Evolutionary conservation across 2,113 vertebrate genomes (phyloP).

Genomic region (Tretioscincus oriximinensis): DNA sequence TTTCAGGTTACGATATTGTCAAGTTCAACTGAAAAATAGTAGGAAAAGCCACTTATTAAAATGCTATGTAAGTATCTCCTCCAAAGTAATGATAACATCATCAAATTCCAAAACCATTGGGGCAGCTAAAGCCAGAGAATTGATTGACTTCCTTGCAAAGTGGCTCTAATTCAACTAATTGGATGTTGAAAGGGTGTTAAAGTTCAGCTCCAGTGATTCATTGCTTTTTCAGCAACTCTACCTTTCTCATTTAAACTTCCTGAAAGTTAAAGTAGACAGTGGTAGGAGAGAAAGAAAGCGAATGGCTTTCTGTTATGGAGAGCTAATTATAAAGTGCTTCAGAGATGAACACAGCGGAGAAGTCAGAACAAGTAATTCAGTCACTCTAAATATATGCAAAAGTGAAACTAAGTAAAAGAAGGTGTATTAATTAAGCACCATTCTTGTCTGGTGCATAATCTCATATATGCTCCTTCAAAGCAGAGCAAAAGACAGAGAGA

Average conservation of each 20-base stretch:
- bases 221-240: conserved; percentile 62
- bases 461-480: not conserved
- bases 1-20: conserved; percentile 52
- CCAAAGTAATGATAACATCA: conserved; percentile 76
- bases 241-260: conserved; percentile 67
- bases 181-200: conserved; percentile 73
- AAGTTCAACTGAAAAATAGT: conserved; percentile 46
- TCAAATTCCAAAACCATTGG: conserved; percentile 72
- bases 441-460: not conserved
- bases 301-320: conserved; percentile 42
- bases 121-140: conserved; percentile 70
- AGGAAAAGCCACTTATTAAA: conserved; percentile 69
- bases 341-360: not conserved
- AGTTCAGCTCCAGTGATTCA: conserved; percentile 71
- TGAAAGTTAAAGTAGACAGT: conserved; percentile 55
- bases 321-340: conserved; percentile 42
- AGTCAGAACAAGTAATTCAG: conserved; percentile 13
- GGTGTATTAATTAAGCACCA: not conserved
- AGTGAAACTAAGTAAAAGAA: not conserved
- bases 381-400: conserved; percentile 2
- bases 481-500: not conserved
- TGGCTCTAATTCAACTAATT: conserved; percentile 76
- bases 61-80: conserved; percentile 66
- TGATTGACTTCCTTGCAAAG: conserved; percentile 73
- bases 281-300: conserved; percentile 40